Conservation (phyloP, 2,888 invertebrate genomes). For the Exephanes ischioxanthus region DNA sequence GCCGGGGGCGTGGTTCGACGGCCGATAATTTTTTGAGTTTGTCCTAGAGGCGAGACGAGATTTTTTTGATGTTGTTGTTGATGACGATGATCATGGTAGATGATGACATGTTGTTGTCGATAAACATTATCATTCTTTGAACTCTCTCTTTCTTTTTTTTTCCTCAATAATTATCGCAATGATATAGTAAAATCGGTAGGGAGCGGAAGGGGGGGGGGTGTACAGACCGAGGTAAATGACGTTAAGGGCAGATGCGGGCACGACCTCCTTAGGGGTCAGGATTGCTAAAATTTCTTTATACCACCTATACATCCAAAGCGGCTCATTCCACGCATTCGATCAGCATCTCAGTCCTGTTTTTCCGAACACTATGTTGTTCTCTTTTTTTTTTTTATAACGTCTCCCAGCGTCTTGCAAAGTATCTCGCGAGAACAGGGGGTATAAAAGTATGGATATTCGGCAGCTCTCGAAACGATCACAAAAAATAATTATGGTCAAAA, state of each 20-base stretch:
- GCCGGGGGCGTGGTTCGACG: slow-evolving; percentile 77
- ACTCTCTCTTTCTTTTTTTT: slow-evolving; percentile 31
- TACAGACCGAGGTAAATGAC: slow-evolving; percentile 65
- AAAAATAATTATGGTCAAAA: not conserved
- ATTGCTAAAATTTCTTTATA: slow-evolving; percentile 85
- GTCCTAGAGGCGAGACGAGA: slow-evolving; percentile 76
- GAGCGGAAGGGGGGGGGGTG: slow-evolving; percentile 55
- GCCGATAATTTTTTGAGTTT: slow-evolving; percentile 77
- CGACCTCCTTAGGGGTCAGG: slow-evolving; percentile 76
- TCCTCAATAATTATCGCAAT: slow-evolving; percentile 41
- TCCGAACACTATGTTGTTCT: slow-evolving; percentile 24
- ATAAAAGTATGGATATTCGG: slow-evolving; percentile 1
- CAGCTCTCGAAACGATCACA: slow-evolving; percentile 33
- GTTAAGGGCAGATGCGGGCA: slow-evolving; percentile 76
- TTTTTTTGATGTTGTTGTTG: slow-evolving; percentile 71
- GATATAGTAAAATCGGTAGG: slow-evolving; percentile 61
- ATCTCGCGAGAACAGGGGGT: not conserved
- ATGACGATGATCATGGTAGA: slow-evolving; percentile 71
- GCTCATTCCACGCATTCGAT: slow-evolving; percentile 85
- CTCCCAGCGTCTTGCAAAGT: slow-evolving; percentile 40
- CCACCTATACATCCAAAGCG: slow-evolving; percentile 86
- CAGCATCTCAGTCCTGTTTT: slow-evolving; percentile 73
- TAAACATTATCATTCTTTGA: slow-evolving; percentile 50
- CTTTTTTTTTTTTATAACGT: slow-evolving; percentile 38
- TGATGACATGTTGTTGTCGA: slow-evolving; percentile 69